Conservation (phyloP, 2,113 vertebrate genomes). For the Nanorana parkeri region DNA sequence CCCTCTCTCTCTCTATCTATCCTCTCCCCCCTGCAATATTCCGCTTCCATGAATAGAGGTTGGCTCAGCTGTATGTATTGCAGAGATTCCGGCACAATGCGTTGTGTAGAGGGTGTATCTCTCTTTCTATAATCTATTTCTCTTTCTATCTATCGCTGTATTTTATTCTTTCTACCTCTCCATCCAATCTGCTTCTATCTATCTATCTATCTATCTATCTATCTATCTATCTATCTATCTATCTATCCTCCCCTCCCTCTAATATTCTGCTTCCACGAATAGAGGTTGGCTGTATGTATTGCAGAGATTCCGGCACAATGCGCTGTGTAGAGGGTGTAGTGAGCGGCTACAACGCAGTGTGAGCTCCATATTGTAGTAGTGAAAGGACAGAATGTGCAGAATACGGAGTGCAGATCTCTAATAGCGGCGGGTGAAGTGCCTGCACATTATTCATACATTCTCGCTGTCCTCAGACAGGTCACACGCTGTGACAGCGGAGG, state of each 20-base stretch:
- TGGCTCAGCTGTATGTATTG: not conserved
- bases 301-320: not conserved
- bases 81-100: not conserved
- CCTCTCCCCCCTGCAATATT: not conserved
- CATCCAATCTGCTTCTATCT: not conserved
- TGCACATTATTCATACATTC: not conserved
- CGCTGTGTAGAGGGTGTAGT: too few species aligned
- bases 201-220: not conserved
- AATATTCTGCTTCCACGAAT: not conserved
- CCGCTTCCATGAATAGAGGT: too few species aligned
- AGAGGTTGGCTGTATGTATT: not conserved
- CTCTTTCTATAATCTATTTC: too few species aligned
- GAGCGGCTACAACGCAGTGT: not conserved
- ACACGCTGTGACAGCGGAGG: not conserved
- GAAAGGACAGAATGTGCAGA: not conserved
- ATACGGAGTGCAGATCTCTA: not conserved
- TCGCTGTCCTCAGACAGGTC: not conserved
- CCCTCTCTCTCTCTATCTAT: not conserved
- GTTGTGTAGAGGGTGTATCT: too few species aligned
- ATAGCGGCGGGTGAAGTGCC: not conserved
- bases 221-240: not conserved
- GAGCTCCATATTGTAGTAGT: not conserved
- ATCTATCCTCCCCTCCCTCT: not conserved
- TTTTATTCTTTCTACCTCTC: not conserved
- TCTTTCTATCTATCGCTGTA: not conserved